Evolutionary conservation across 2,797 vertebrate genomes (phyloP).

Genomic region (Lutjanus campechanus): DNA sequence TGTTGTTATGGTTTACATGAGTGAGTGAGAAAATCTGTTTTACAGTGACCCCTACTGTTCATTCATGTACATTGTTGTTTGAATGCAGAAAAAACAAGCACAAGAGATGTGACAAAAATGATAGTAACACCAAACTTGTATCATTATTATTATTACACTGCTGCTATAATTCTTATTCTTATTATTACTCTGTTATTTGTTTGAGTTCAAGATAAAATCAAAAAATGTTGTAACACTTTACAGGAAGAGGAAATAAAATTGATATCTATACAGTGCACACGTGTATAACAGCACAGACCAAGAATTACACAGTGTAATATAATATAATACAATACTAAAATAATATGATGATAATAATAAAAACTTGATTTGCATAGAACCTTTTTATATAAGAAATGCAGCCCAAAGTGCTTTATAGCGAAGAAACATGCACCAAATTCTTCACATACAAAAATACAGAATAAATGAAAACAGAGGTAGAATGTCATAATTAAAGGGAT

Average conservation of each 20-base stretch:
- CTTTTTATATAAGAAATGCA: too few relatives aligned
- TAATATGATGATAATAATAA: too few relatives aligned
- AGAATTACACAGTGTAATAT: background rate
- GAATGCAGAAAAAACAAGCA: background rate
- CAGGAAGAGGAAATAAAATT: background rate
- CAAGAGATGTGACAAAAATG: background rate
- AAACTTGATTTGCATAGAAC: too few relatives aligned
- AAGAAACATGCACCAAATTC: too few relatives aligned
- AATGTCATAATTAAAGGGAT: too few relatives aligned
- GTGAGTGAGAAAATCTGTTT: constrained; percentile 4
- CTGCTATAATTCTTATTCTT: background rate
- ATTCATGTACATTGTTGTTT: constrained; percentile 20
- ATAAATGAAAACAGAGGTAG: too few relatives aligned
- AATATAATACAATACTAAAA: too few relatives aligned
- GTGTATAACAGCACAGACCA: background rate
- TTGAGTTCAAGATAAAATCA: background rate
- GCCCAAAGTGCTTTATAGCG: too few relatives aligned
- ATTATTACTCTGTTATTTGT: background rate
- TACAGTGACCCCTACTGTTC: constrained; percentile 36
- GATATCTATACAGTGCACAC: background rate
- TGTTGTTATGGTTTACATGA: background rate
- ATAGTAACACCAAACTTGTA: background rate
- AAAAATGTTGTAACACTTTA: background rate
- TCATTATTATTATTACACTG: background rate
- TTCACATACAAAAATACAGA: too few relatives aligned